Percentiles rank a stretch among this genome's conserved stretches.
Evolutionary conservation across 1,140 invertebrate species (phyloP).

Genomic region (Microplitis demolitor): DNA sequence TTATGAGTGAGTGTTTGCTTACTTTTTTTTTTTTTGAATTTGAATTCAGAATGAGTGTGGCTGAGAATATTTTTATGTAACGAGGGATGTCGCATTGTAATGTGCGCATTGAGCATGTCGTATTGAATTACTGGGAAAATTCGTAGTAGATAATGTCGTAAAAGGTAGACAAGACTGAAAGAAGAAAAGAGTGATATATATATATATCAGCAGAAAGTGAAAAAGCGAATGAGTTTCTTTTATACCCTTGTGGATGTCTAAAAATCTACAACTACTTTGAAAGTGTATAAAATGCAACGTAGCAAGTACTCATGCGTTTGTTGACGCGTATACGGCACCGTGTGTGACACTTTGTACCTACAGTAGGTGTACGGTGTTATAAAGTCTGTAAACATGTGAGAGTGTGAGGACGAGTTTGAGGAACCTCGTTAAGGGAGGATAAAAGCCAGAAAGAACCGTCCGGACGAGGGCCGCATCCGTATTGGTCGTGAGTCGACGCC

Average conservation of each 20-base stretch:
- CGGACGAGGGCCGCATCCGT: constrained; percentile 30
- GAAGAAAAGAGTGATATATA: not conserved
- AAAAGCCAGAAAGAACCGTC: constrained; percentile 30
- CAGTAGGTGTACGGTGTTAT: not conserved
- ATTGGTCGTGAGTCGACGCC: not conserved
- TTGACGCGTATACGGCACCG: constrained; percentile 17
- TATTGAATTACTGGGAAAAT: no score
- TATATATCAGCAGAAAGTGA: not conserved
- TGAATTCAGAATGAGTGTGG: no score
- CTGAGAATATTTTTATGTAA: no score
- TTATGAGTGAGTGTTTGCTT: no score
- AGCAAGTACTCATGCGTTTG: constrained; percentile 18
- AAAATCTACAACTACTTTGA: not conserved
- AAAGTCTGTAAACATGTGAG: not conserved
- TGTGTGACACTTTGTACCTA: constrained; percentile 22
- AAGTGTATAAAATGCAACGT: not conserved
- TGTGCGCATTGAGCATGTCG: no score
- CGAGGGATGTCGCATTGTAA: no score
- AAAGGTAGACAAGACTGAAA: not conserved
- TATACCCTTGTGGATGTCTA: constrained; percentile 9
- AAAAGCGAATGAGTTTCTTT: constrained; percentile 4
- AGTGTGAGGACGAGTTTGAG: constrained; percentile 15
- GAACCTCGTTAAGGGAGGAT: constrained; percentile 41
- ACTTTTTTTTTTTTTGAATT: no score
- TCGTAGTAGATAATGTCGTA: not conserved